Evolutionary conservation across 2,888 invertebrate genomes (phyloP).

Genomic region (Cryptocephalus moraei): DNA sequence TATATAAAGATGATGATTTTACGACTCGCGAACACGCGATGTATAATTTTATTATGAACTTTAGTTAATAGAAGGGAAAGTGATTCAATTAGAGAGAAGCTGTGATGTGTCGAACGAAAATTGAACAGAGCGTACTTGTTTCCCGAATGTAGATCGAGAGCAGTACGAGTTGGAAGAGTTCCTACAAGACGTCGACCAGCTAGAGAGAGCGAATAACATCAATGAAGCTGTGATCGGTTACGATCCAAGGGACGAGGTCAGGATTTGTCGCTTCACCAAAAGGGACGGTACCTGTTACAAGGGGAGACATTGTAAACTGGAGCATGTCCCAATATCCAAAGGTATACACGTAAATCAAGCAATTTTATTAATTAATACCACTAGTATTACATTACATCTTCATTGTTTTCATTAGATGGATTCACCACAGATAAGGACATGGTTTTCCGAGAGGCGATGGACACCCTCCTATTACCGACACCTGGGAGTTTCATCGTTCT

Average conservation of each 20-base stretch:
- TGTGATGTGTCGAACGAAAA: too few species aligned
- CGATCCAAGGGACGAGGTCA: slow-evolving; percentile 25
- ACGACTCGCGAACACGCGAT: too few species aligned
- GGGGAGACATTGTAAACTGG: slow-evolving; percentile 24
- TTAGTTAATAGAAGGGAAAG: too few species aligned
- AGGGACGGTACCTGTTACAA: slow-evolving; percentile 24
- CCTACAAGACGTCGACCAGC: slow-evolving; percentile 15
- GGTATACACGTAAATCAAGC: slow-evolving; percentile 11
- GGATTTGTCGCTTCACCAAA: slow-evolving; percentile 25
- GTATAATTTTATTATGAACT: too few species aligned
- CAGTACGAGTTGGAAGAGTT: slow-evolving; percentile 14
- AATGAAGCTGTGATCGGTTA: slow-evolving; percentile 27
- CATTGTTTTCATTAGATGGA: slow-evolving; percentile 18
- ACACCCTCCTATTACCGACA: slow-evolving; percentile 13
- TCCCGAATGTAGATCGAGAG: too few species aligned
- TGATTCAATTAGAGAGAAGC: too few species aligned
- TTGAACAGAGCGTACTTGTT: too few species aligned
- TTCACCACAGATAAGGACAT: slow-evolving; percentile 23
- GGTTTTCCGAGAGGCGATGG: slow-evolving; percentile 14
- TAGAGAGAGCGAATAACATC: slow-evolving; percentile 21
- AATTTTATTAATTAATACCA: neutral
- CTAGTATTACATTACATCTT: neutral
- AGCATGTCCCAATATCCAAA: slow-evolving; percentile 20
- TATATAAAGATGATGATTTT: too few species aligned
- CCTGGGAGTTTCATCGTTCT: slow-evolving; percentile 13